Evolutionary conservation across 2,888 invertebrate genomes (phyloP).

Genomic region (Chrysodeixis includens): DNA sequence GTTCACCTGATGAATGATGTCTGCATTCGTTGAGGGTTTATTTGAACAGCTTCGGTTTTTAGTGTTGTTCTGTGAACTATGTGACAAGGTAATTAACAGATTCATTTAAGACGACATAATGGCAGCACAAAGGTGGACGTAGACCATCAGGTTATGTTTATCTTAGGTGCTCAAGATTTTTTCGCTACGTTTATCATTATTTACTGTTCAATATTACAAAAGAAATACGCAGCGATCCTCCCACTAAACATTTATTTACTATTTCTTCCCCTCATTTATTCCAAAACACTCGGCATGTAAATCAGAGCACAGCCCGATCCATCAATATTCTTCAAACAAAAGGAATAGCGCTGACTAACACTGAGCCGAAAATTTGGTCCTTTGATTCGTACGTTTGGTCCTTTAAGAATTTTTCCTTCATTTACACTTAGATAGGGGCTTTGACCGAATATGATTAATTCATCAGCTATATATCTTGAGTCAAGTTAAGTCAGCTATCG

Average conservation of each 20-base stretch:
- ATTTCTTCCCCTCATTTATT: slow-evolving; percentile 9
- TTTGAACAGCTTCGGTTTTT: slow-evolving; percentile 1
- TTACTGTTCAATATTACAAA: neutral
- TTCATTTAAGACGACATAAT: no score
- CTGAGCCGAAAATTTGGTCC: slow-evolving; percentile 14
- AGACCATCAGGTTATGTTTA: no score
- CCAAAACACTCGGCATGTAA: neutral
- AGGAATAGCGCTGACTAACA: slow-evolving; percentile 28
- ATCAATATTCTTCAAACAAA: slow-evolving; percentile 34
- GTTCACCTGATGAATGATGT: slow-evolving; percentile 27
- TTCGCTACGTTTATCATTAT: neutral
- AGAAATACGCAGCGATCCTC: neutral
- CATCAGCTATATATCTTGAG: slow-evolving; percentile 51
- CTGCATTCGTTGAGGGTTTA: slow-evolving; percentile 14
- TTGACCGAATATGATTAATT: slow-evolving; percentile 57
- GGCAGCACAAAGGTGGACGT: no score
- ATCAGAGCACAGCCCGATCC: slow-evolving; percentile 6
- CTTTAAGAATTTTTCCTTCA: slow-evolving; percentile 45
- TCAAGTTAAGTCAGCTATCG: slow-evolving; percentile 50
- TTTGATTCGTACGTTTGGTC: slow-evolving; percentile 23
- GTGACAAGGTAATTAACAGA: neutral
- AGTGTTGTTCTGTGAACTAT: neutral
- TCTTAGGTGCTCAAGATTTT: no score
- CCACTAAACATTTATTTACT: neutral
- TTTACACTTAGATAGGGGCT: slow-evolving; percentile 53